Evolutionary conservation across 2,888 invertebrate species (phyloP), one percentile per base, ranked within the genome.

Genomic region (Biston stratarius): DNA sequence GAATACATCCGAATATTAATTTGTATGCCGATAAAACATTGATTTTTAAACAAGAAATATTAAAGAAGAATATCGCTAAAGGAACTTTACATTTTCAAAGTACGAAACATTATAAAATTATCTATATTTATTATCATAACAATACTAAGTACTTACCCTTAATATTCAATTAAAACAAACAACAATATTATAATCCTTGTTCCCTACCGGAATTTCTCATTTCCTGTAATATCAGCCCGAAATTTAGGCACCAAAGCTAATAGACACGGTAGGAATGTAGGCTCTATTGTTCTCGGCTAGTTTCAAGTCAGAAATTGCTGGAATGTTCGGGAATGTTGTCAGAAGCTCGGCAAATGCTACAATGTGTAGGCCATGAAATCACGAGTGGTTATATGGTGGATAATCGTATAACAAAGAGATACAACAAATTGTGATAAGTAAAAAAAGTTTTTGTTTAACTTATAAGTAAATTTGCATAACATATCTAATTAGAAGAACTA

Each of bases 181-280:
- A 24, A 3, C 15, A 15, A 24, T 9, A 24, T 6, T n/a, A 47
- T 38, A 38, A 38, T 38, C 38, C 38, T 1, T 15, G 8, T 3
- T 15, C 9, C 1, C 47, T 8, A 47, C 3, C 15, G 1, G 44
- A 45, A n/a, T 45, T 45, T 24, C 9, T 8, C 24, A 24, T 15
- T 7, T 24, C 9, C 24, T 15, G 48, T 48, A 48, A 51, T n/a
- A 51, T 51, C 36, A 36, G 34, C n/a, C 49, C 34, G n/a, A 6
- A 48, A 59, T 47, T 47, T 52, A 15, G 33, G 6, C 9, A 38
- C 51, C 53, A 55, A 59, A 59, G 47, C 58, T 10, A 40, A 53
- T 42, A 53, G 40, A 47, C 38, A 8, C 15, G 24, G 47, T 5
- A 3, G 11, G 15, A 33, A 47, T 53, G 8, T 14, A 53, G 14